Evolutionary conservation across 2,797 vertebrate genomes (phyloP), one percentile per base, ranked within the genome.

Genomic region (Vespertilio murinus): DNA sequence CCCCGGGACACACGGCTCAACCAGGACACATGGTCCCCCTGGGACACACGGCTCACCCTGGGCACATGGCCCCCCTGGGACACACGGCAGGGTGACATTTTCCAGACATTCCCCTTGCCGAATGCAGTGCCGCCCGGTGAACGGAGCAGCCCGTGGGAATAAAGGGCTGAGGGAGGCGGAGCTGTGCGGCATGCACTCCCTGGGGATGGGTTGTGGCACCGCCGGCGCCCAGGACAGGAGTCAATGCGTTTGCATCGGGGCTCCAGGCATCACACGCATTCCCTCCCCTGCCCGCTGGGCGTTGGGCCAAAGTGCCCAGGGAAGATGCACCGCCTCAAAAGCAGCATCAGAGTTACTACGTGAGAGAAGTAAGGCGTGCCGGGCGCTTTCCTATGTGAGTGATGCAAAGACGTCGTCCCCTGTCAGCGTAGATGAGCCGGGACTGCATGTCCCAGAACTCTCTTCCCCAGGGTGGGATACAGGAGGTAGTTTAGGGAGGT

Each of bases 291-390:
- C 89, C 96, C 80, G 67, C 95, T 96, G 93, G 97, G 97, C 96
- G 93, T 84, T 96, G 59, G 88, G 92, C 87, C 91, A 40, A 93
- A 88, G 78, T 93, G 96, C 30, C 61, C 97, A 95, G 16, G 92
- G 88, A 97, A 25, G 12, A 94, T 96, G 91, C 38, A 6, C 78
- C 96, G 96, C 93, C 94, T 95, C 94, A 92, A 96, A 97, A 97
- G 94, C 75, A 93, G 91, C 96, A 97, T 84, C 22, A 75, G 45
- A 97, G 97, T 91, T 71, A 4, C 81, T 59, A 93, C 93, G 87
- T 90, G 95, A 96, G 94, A 42, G 93, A 97, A 97, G 79, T 70
- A 81, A 97, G 86, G 95, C 71, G 42, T 5, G 33, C 84, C 28
- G 75, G 40, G 52, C 0, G 1, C 52, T n/a, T 65, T 42, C 22